Conservation (phyloP, 2,797 vertebrate species). For the Gymnoscopelus braueri region DNA sequence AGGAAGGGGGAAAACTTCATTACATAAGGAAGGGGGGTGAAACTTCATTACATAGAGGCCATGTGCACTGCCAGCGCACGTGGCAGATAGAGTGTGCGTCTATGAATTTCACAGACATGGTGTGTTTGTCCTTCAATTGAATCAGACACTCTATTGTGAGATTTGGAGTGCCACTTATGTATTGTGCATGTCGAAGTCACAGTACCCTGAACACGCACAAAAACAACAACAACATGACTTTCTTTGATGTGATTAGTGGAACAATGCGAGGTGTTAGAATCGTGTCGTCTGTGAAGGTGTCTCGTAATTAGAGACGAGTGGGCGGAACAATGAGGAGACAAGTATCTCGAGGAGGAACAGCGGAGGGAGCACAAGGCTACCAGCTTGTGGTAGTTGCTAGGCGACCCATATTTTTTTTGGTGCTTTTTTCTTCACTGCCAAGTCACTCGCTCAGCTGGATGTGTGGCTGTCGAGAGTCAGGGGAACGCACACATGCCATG, state of each 20-base stretch:
- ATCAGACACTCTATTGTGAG: slow-evolving; percentile 26
- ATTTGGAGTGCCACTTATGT: slow-evolving; percentile 41
- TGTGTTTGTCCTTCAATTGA: slow-evolving; percentile 14
- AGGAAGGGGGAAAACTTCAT: neutral
- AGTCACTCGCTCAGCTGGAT: slow-evolving; percentile 42
- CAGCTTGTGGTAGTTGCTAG: slow-evolving; percentile 44
- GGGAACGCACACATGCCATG: too few species aligned
- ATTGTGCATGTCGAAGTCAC: slow-evolving; percentile 56
- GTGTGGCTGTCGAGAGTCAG: slow-evolving; percentile 1
- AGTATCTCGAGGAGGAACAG: slow-evolving; percentile 33
- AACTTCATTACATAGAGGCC: neutral
- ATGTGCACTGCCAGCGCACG: neutral
- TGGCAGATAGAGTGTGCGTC: neutral
- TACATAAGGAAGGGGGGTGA: too few species aligned
- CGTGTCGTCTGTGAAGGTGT: slow-evolving; percentile 40
- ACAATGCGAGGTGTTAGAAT: slow-evolving; percentile 41
- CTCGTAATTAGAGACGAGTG: slow-evolving; percentile 47
- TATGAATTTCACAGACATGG: slow-evolving; percentile 4
- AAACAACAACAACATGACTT: slow-evolving; percentile 38
- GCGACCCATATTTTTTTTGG: slow-evolving; percentile 29
- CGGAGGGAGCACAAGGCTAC: slow-evolving; percentile 36
- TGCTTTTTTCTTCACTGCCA: slow-evolving; percentile 21
- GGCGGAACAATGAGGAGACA: slow-evolving; percentile 36
- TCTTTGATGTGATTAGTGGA: slow-evolving; percentile 60
- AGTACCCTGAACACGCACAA: slow-evolving; percentile 33